Percentiles rank a stretch among this genome's conserved stretches.
Conservation (phyloP, 2,113 vertebrate species). For the Bagarius yarrelli region DNA sequence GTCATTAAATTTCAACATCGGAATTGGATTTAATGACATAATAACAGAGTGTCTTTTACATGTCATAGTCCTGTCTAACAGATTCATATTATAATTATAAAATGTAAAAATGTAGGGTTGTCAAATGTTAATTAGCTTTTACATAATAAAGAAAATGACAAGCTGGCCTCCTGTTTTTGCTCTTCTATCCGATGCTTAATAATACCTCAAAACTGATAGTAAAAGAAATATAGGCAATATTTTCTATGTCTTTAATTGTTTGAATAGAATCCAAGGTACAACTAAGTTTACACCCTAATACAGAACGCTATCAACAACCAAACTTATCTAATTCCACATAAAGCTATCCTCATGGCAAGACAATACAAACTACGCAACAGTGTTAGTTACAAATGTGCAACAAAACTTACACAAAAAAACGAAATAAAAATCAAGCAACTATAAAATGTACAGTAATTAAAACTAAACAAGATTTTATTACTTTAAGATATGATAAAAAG, state of each 20-base stretch:
- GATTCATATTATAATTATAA: background rate
- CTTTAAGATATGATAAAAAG: too few relatives aligned
- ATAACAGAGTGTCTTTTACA: too few relatives aligned
- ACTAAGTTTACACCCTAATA: conserved; percentile 22
- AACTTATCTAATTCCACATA: too few relatives aligned
- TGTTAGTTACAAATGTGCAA: too few relatives aligned
- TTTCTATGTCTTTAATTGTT: background rate
- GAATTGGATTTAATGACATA: too few relatives aligned
- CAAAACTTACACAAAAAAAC: too few relatives aligned
- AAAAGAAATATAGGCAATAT: background rate
- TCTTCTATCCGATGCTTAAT: background rate
- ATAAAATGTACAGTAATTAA: background rate
- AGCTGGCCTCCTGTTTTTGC: background rate
- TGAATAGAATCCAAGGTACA: background rate
- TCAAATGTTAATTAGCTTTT: background rate
- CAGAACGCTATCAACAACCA: conserved; percentile 20
- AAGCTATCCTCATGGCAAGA: too few relatives aligned
- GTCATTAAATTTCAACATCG: too few relatives aligned
- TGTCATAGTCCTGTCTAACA: too few relatives aligned
- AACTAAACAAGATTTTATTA: background rate
- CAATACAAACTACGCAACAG: too few relatives aligned
- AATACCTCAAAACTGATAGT: background rate
- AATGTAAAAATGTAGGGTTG: background rate
- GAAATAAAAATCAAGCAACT: background rate
- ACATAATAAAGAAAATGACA: background rate